phyloP scores from a whole-genome alignment of 2,113 vertebrate genomes.

The Esox niger region DNA sequence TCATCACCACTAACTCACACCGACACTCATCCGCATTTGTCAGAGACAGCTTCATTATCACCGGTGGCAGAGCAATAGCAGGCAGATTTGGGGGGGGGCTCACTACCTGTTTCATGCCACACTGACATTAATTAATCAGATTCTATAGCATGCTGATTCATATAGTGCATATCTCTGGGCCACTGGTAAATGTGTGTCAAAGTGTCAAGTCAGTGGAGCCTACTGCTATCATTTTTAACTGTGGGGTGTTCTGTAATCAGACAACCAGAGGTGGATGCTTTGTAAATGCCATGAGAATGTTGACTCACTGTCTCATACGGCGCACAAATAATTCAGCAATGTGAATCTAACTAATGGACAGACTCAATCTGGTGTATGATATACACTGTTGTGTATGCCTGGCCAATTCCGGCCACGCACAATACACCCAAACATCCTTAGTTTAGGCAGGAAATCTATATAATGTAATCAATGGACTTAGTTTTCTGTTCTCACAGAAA shows the following conservation, averaged over 20 bases:
- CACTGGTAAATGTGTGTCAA: constrained; percentile 34
- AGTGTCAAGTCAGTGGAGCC: constrained; percentile 7
- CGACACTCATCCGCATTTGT: constrained; percentile 50
- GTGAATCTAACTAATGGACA: no score
- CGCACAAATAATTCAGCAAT: no score
- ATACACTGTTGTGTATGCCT: no score
- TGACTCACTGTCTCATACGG: no score
- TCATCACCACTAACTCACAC: constrained; percentile 33
- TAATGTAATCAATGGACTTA: no score
- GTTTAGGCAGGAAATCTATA: no score
- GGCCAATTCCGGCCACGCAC: no score
- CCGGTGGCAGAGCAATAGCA: constrained; percentile 36
- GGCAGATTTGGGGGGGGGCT: constrained; percentile 51
- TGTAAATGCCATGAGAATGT: no score
- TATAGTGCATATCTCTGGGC: constrained; percentile 15
- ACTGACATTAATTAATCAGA: constrained; percentile 62
- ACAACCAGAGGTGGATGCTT: no score
- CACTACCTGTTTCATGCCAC: constrained; percentile 49
- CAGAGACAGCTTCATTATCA: constrained; percentile 64
- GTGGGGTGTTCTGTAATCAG: constrained; percentile 48
- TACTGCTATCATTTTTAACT: constrained; percentile 53
- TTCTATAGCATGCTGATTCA: constrained; percentile 34
- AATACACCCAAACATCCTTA: no score
- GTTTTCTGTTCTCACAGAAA: no score
- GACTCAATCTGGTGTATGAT: no score